These are phyloP conservation scores for Crenuchus spilurus DNA, from an alignment of 2,797 vertebrate genomes.

Conservation along the genomic window DNA sequence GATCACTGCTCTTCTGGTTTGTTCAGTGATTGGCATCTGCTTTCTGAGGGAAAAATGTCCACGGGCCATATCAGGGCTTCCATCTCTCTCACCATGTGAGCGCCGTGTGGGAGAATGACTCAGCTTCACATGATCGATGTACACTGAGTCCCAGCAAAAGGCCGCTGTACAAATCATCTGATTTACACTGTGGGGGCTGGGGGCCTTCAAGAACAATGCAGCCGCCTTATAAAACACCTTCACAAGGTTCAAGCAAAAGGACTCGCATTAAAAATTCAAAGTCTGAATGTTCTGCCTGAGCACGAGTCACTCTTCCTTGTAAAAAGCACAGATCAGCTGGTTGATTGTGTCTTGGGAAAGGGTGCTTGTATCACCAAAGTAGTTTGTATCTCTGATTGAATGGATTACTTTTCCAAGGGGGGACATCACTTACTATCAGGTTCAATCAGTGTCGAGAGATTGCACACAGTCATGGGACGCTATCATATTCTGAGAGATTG, in stretches of 20 bases:
- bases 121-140: conserved; percentile 65
- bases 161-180: conserved; percentile 47
- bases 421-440: conserved; percentile 1
- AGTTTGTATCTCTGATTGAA: conserved; percentile 24
- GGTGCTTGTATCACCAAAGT: conserved; percentile 1
- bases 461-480: conserved; percentile 15
- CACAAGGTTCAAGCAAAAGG: not conserved
- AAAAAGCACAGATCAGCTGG: conserved; percentile 6
- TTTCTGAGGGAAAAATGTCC: conserved; percentile 54
- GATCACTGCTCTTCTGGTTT: not conserved
- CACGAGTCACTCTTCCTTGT: not conserved
- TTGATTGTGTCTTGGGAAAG: conserved; percentile 13
- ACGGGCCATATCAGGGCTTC: conserved; percentile 39
- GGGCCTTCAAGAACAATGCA: not conserved
- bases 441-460: conserved; percentile 34
- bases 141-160: conserved; percentile 55
- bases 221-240: not conserved
- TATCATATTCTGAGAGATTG: conserved; percentile 21
- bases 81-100: conserved; percentile 55
- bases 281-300: not conserved
- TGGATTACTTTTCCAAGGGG: conserved; percentile 25
- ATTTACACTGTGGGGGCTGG: conserved; percentile 51
- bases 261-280: not conserved
- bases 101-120: conserved; percentile 56
- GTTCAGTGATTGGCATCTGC: conserved; percentile 32